Evolutionary conservation across 2,113 vertebrate species (phyloP), one percentile per base, ranked within the genome.

Genomic region (Clarias magur): DNA sequence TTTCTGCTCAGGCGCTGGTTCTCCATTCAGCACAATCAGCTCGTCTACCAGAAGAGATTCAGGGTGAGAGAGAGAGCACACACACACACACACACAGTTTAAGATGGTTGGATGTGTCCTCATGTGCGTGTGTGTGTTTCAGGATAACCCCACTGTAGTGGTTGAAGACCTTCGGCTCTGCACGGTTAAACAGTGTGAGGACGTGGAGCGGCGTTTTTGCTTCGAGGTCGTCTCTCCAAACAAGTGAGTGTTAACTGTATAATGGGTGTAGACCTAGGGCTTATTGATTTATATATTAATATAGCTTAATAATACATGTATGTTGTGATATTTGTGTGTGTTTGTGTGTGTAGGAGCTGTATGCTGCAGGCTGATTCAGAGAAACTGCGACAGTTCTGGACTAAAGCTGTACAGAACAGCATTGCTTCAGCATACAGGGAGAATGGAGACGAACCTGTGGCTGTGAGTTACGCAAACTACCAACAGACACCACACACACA

Each of bases 11-110:
- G 98, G 94, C 97, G 98, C 91, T 99, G 98, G 98, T 99, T 99
- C 94, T 99, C 98, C 88, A 99, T 99, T 95, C 98, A 99, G 92
- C 98, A 99, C 93, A 99, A 98, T 94, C 98, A 99, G 90, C 95
- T 99, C 57, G 98, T 99, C 90, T 99, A 99, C 93, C 98, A 99
- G 96, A 99, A 99, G 95, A 99, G 97, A 88, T 99, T 99, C 91
- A 99, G 98, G 97, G 98, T 99, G 94, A 84, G 88, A 7, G 79
- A 75, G 62, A 75, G 70, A 0, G 34, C 34, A 38, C 34, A 38
- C 34, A 38, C 34, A 38, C 34, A 38, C 85, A 91, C 86, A 83
- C 68, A 79, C 72, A 88, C 56, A 38, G 6, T 30, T 54, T 23
- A 34, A 34, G 4, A 80, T 9, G 23, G 5, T 63, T 67, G 38